Conservation (phyloP, 1,140 invertebrate genomes). For the Brachystomella parvula region DNA sequence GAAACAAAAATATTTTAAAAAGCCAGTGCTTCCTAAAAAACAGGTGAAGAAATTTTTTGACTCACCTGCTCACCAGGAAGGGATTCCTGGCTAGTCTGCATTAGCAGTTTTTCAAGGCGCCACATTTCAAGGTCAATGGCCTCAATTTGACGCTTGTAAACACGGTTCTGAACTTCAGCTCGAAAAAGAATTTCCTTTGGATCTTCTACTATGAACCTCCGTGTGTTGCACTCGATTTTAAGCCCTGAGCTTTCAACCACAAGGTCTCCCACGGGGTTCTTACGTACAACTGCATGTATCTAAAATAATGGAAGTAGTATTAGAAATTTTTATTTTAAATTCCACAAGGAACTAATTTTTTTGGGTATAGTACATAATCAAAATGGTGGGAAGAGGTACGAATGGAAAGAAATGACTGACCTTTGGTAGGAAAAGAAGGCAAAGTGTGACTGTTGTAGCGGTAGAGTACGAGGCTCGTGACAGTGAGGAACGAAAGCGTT, state of each 20-base stretch:
- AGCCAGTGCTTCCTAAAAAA: background rate
- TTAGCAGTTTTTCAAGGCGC: constrained; percentile 61
- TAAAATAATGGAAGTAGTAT: constrained; percentile 37
- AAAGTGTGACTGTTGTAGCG: constrained; percentile 76
- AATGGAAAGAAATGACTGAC: constrained; percentile 36
- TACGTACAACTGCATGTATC: constrained; percentile 46
- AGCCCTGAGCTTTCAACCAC: constrained; percentile 79
- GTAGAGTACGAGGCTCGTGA: constrained; percentile 71
- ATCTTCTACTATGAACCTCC: constrained; percentile 54
- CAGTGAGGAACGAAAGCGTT: constrained; percentile 72
- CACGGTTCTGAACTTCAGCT: constrained; percentile 82
- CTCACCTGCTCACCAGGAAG: constrained; percentile 15
- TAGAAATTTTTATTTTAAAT: background rate
- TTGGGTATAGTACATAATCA: background rate
- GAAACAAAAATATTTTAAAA: background rate
- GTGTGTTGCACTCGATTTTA: constrained; percentile 77
- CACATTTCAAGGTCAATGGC: constrained; percentile 70
- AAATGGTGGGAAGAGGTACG: background rate
- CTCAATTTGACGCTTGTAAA: constrained; percentile 72
- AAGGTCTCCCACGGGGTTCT: constrained; percentile 57
- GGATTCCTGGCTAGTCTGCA: constrained; percentile 45
- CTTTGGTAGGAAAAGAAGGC: constrained; percentile 79
- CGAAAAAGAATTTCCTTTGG: constrained; percentile 67
- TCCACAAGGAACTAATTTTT: background rate
- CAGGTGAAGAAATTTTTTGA: background rate